Percentiles rank a stretch among this genome's conserved stretches.
These are phyloP conservation scores for Glyptemys insculpta DNA, from an alignment of 2,797 vertebrate genomes.

Conservation along the genomic window DNA sequence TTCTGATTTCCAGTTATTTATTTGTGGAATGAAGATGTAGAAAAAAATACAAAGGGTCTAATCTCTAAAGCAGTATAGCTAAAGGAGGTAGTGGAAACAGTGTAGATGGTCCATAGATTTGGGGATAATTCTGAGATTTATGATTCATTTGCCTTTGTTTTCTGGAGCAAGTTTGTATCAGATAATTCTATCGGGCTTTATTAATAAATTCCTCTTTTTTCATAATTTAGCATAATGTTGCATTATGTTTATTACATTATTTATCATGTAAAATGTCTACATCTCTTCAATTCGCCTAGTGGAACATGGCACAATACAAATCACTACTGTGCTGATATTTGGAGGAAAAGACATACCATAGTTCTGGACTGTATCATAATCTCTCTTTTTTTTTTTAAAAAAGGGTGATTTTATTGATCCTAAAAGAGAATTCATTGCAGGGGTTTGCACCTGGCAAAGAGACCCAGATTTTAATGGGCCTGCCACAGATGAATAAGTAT, in stretches of 20 bases:
- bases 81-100: accelerated
- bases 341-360: background rate
- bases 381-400: background rate
- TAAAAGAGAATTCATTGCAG: background rate
- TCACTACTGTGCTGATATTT: background rate
- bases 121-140: background rate
- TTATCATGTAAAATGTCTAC: background rate
- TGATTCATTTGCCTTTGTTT: background rate
- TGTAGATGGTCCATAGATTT: background rate
- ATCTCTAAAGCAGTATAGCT: accelerated
- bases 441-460: background rate
- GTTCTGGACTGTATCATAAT: background rate
- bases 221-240: background rate
- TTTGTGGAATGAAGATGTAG: background rate
- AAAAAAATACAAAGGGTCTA: background rate
- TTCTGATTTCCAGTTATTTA: background rate
- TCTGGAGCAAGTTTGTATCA: background rate
- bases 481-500: accelerated
- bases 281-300: background rate
- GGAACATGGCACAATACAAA: background rate
- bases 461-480: accelerated
- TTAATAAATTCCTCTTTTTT: background rate
- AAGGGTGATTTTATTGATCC: background rate
- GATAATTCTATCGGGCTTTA: background rate
- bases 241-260: conserved; percentile 1